phyloP scores from a whole-genome alignment of 2,113 vertebrate genomes.

The Spea bombifrons region DNA sequence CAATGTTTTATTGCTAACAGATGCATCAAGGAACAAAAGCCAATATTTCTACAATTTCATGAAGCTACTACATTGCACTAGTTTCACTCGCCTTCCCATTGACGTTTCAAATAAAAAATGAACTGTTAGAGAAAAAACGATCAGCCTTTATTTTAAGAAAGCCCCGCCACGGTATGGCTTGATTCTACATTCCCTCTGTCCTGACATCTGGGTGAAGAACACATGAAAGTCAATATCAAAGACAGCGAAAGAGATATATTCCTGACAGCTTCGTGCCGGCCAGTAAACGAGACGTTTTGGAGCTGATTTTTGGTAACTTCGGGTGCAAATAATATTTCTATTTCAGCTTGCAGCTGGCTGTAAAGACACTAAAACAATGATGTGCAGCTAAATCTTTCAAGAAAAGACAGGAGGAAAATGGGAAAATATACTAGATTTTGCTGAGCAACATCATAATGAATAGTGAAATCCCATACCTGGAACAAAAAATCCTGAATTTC shows the following conservation, averaged over 20 bases:
- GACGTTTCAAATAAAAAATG: conserved; percentile 46
- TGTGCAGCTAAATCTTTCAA: not conserved
- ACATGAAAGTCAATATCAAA: conserved; percentile 51
- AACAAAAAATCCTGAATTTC: too few species aligned
- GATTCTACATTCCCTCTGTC: conserved; percentile 43
- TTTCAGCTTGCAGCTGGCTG: conserved; percentile 16
- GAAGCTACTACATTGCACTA: conserved; percentile 23
- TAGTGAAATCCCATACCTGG: too few species aligned
- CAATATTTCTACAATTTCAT: conserved; percentile 40
- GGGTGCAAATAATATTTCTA: conserved; percentile 18
- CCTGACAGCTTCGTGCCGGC: conserved; percentile 46
- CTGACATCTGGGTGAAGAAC: conserved; percentile 47
- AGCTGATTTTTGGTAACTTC: conserved; percentile 37
- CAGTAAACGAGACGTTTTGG: conserved; percentile 41
- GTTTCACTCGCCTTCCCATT: conserved; percentile 39
- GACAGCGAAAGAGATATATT: conserved; percentile 46
- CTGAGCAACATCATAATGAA: too few species aligned
- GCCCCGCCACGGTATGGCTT: conserved; percentile 44
- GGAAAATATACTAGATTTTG: too few species aligned
- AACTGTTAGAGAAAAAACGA: conserved; percentile 48
- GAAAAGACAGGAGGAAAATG: too few species aligned
- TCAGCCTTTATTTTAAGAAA: conserved; percentile 54
- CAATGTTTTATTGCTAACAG: conserved; percentile 65
- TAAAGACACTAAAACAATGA: conserved; percentile 15
- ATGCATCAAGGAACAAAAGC: conserved; percentile 55